These are phyloP conservation scores for Gallinago solitaria DNA, from an alignment of 2,797 vertebrate genomes.

Conservation along the genomic window DNA sequence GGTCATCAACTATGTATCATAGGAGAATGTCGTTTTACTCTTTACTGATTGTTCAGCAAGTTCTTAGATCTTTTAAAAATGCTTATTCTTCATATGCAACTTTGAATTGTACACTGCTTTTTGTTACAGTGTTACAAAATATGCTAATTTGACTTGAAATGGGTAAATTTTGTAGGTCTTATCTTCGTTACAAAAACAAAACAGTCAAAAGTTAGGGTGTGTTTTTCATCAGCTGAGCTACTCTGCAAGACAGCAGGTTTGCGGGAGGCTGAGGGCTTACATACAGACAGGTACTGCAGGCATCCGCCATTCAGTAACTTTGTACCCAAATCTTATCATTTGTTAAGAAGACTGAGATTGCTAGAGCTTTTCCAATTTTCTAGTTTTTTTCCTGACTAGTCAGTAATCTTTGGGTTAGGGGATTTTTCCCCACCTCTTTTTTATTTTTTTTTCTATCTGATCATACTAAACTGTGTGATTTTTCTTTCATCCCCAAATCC, in stretches of 20 bases:
- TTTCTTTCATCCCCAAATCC: background rate
- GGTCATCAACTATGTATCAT: background rate
- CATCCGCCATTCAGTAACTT: background rate
- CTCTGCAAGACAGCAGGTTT: background rate
- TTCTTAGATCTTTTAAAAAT: background rate
- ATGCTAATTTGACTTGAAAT: background rate
- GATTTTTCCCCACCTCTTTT: rapidly evolving
- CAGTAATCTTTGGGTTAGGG: rapidly evolving
- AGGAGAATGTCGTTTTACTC: background rate
- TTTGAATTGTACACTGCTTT: background rate
- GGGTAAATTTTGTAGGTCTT: background rate
- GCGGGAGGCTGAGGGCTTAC: background rate
- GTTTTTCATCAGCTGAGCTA: background rate
- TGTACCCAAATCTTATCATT: background rate
- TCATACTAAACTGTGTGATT: background rate
- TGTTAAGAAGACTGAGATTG: background rate
- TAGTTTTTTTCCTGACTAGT: background rate
- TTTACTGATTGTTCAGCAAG: background rate
- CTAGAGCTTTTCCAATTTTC: background rate
- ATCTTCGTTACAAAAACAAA: background rate
- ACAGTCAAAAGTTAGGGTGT: background rate
- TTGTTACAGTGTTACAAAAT: background rate
- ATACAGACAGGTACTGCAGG: background rate
- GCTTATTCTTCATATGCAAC: background rate
- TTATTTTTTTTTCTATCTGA: no score